Percentiles rank a stretch among this genome's conserved stretches.
Evolutionary conservation across 2,113 vertebrate genomes (phyloP).

Genomic region (Psilopogon haemacephalus): DNA sequence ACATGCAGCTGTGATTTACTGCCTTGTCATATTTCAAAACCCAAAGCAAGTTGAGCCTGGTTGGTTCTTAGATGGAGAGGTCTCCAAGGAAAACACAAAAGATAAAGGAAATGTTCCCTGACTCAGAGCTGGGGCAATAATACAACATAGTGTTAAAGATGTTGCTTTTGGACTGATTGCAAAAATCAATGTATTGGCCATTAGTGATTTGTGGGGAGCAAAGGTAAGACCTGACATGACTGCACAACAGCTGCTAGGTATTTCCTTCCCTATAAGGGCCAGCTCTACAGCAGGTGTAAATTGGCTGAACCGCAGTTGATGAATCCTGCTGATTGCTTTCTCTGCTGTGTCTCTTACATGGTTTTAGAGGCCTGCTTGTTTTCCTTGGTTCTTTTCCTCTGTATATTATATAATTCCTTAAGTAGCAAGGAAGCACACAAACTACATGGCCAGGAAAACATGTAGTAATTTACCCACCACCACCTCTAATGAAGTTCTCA

Average conservation of each 20-base stretch:
- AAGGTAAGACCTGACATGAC: not conserved
- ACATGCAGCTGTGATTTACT: not conserved
- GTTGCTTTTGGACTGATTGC: conserved; percentile 28
- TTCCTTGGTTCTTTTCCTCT: not conserved
- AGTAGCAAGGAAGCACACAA: not conserved
- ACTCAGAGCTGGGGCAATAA: not conserved
- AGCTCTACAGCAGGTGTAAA: not conserved
- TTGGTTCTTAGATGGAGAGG: not conserved
- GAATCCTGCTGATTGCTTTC: not conserved
- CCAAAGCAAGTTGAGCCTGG: conserved; percentile 17
- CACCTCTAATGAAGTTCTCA: not conserved
- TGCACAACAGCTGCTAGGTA: not conserved
- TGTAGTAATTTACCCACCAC: not conserved
- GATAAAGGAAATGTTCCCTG: not conserved
- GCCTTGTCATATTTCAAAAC: conserved; percentile 22
- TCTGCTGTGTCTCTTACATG: not conserved
- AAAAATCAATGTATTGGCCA: conserved; percentile 31
- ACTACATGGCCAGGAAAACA: not conserved
- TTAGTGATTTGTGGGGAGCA: not conserved
- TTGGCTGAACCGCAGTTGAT: not conserved
- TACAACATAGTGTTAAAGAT: not conserved
- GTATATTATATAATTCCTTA: not conserved
- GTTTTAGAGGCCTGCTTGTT: not conserved
- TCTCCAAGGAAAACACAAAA: conserved; percentile 32
- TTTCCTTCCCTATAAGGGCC: not conserved